Conservation (phyloP, 2,113 vertebrate species). For the Agapornis roseicollis region DNA sequence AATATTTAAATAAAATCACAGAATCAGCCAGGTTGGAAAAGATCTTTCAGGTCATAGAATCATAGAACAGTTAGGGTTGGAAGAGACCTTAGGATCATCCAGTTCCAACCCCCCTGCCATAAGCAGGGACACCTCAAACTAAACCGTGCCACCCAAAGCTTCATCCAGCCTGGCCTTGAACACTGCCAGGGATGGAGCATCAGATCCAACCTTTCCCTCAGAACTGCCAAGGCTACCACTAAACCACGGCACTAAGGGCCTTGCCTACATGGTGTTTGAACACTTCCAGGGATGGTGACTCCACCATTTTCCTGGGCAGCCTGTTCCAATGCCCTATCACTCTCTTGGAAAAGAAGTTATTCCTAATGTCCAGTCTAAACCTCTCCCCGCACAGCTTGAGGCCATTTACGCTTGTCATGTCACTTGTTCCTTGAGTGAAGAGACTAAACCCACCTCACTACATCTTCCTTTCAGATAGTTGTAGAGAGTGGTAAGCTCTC, state of each 20-base stretch:
- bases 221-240: not conserved
- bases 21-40: not conserved
- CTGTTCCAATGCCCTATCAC: not conserved
- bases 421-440: not conserved
- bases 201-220: not conserved
- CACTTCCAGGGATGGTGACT: not conserved
- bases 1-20: not conserved
- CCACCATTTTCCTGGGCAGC: not conserved
- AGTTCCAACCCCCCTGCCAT: too few relatives aligned
- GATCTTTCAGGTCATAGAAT: not conserved
- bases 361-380: not conserved
- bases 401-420: not conserved
- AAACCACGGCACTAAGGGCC: not conserved
- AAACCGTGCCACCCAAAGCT: too few relatives aligned
- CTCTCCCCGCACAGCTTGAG: not conserved
- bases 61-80: too few relatives aligned
- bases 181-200: too few relatives aligned
- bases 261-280: not conserved
- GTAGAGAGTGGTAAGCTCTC: not conserved
- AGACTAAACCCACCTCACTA: not conserved
- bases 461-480: not conserved
- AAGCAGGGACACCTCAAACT: too few relatives aligned
- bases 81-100: too few relatives aligned
- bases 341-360: not conserved
- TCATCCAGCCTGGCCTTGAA: too few relatives aligned